These are phyloP conservation scores for Agrochola circellaris DNA, from an alignment of 2,888 invertebrate genomes.

Conservation along the genomic window DNA sequence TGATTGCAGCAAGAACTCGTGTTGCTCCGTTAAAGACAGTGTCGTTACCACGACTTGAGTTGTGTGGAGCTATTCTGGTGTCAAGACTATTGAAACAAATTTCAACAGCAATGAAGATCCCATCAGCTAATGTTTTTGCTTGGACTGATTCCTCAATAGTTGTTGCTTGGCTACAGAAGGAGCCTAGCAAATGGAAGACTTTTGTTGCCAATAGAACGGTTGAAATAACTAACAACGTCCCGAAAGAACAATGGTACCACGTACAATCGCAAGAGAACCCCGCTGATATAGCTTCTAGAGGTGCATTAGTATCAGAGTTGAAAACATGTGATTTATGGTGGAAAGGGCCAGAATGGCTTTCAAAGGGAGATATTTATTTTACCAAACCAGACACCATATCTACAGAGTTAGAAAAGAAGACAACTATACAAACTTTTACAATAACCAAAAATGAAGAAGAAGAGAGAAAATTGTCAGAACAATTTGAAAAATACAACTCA, in stretches of 20 bases:
- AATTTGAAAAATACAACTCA: conserved; percentile 2
- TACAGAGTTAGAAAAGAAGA: conserved; percentile 4
- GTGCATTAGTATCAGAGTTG: neutral
- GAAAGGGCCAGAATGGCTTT: conserved; percentile 4
- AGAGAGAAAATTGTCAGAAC: neutral
- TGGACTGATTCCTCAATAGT: conserved; percentile 9
- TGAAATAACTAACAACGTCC: neutral
- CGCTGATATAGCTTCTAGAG: conserved; percentile 5
- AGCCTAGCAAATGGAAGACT: conserved; percentile 11
- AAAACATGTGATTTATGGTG: neutral
- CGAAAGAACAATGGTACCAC: conserved; percentile 5
- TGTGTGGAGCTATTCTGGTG: neutral
- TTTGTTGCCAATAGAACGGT: conserved; percentile 1
- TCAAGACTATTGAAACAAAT: neutral
- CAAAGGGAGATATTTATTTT: too few species aligned
- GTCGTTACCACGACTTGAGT: neutral
- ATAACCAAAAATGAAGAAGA: neutral
- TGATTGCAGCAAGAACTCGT: neutral
- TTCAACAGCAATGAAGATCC: too few species aligned
- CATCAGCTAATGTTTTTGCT: conserved; percentile 1
- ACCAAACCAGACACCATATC: neutral
- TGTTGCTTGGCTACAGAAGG: conserved; percentile 1
- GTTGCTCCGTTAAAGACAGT: neutral
- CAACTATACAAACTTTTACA: neutral
- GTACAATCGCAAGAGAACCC: conserved; percentile 10